These are phyloP conservation scores for Lagopus muta DNA, from an alignment of 2,113 vertebrate genomes.

Conservation along the genomic window DNA sequence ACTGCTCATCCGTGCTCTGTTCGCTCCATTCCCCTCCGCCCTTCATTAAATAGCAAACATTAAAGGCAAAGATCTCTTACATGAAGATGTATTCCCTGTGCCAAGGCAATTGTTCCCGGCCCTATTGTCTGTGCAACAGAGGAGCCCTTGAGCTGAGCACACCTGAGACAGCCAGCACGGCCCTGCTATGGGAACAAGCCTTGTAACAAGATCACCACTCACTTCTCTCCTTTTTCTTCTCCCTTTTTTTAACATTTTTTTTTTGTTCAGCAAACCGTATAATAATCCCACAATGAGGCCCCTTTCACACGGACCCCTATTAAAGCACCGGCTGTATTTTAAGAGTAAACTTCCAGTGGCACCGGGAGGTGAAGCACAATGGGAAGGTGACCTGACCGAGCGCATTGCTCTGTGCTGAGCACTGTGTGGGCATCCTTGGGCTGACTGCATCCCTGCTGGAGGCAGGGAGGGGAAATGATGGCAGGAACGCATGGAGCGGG, in stretches of 20 bases:
- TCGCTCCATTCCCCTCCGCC: not conserved
- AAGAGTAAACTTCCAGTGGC: conserved; percentile 23
- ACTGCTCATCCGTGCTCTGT: not conserved
- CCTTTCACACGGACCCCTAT: conserved; percentile 14
- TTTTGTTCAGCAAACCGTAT: not conserved
- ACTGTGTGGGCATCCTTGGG: not conserved
- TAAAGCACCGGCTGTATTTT: not conserved
- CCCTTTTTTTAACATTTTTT: not conserved
- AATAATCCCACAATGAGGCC: conserved; percentile 6
- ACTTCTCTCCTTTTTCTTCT: not conserved
- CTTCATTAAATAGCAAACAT: not conserved
- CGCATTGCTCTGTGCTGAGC: not conserved
- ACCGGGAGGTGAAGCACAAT: not conserved
- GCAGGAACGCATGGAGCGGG: not conserved
- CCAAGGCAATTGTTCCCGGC: conserved; percentile 37
- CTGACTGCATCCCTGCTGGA: not conserved
- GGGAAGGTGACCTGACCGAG: not conserved
- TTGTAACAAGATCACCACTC: not conserved
- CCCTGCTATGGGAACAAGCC: not conserved
- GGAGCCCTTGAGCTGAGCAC: conserved; percentile 34
- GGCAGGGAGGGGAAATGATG: not conserved
- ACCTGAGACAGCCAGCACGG: conserved; percentile 45
- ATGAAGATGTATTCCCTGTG: not conserved
- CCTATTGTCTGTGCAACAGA: conserved; percentile 43
- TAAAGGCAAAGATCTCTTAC: not conserved